Base-by-base conservation (phyloP, 2,888 invertebrate genomes). In the Erpobdella octoculata region DNA sequence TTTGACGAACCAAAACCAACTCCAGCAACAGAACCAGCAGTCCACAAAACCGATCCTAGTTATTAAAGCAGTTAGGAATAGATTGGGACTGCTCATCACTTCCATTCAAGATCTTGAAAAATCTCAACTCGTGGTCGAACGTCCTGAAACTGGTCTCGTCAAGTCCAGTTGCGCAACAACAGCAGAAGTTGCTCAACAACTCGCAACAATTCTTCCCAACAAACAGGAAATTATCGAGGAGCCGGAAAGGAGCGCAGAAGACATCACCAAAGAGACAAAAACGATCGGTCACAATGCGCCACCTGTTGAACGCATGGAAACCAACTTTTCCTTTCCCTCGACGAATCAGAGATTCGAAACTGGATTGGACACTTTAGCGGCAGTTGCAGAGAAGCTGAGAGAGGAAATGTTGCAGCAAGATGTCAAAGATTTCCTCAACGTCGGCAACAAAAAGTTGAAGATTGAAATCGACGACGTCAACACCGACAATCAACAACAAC, bases 361-460 rank as follows among this genome's bases (percentile, higher is more conserved):
- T 2, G 64, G 53, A 21, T 67, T 71, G 21, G 71, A 66, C 33
- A 67, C 71, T 18, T 67, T 71, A 38, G 71, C 71, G 4, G 71
- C 66, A 3, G 71, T 71, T 18, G 71, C 71, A 2, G 71, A 68
- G 58, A 72, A 36, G 70, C 68, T 70, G 66, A 64, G 65, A 59
- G 48, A 64, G 70, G 72, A 72, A 70, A 70, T 70, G 73, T 37
- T 72, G 69, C 58, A 48, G 38, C 31, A 65, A 53, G 72, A 70
- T 36, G 67, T 37, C 64, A 71, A 71, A 53, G 33, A 31, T 31
- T 33, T 33, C 62, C 5, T 28, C 18, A n/a, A 33, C 1, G 18
- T 37, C 5, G 65, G 38, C 1, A 37, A 9, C 21, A 65, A 37
- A 36, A 37, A 3, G 4, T 65, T 37, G 15, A 35, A 35, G 21